phyloP scores from a whole-genome alignment of 2,888 invertebrate species.

The Callyntrura sp. region DNA sequence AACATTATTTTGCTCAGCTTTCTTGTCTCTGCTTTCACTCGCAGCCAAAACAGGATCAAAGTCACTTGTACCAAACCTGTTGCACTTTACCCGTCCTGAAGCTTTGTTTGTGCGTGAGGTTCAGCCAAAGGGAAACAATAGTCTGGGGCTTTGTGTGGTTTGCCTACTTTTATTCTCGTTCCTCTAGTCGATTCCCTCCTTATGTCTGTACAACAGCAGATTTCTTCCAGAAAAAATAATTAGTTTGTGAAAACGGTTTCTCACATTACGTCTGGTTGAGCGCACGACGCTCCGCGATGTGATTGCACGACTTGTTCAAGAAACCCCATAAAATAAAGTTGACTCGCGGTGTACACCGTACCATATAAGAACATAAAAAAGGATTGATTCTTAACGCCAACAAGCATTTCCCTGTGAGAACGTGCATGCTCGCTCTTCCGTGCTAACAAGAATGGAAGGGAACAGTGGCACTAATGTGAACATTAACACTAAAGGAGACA shows the following conservation, averaged over 20 bases:
- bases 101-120: slow-evolving; percentile 26
- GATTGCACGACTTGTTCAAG: too few species aligned
- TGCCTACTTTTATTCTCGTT: slow-evolving; percentile 16
- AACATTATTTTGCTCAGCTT: slow-evolving; percentile 50
- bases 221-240: not conserved
- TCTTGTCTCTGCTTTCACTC: slow-evolving; percentile 54
- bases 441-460: slow-evolving; percentile 33
- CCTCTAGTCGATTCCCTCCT: not conserved
- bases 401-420: not conserved
- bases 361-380: too few species aligned
- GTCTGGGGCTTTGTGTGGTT: not conserved
- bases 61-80: slow-evolving; percentile 67
- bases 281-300: too few species aligned
- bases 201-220: not conserved
- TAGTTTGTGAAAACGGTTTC: not conserved
- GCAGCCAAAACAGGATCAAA: slow-evolving; percentile 63
- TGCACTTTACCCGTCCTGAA: slow-evolving; percentile 63
- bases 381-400: too few species aligned
- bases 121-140: not conserved
- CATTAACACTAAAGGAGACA: slow-evolving; percentile 10
- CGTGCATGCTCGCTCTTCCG: not conserved
- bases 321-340: too few species aligned
- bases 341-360: too few species aligned
- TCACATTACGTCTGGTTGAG: too few species aligned
- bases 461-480: slow-evolving; percentile 27